phyloP scores from a whole-genome alignment of 2,113 vertebrate genomes.

The Antechinus flavipes region DNA sequence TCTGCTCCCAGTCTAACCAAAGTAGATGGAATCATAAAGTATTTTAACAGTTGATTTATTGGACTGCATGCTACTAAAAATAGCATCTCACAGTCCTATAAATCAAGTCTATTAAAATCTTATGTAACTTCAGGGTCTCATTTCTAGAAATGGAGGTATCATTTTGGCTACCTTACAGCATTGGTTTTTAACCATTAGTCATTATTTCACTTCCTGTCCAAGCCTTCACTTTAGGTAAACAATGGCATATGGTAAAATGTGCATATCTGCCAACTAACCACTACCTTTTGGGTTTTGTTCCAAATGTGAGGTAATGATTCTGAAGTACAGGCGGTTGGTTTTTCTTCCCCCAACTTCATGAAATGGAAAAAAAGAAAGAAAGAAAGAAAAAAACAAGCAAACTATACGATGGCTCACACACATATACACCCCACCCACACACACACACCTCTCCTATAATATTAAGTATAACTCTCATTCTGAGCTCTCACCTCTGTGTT shows the following conservation, averaged over 20 bases:
- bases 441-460: slow-evolving; percentile 16
- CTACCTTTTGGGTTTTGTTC: slow-evolving; percentile 71
- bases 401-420: neutral
- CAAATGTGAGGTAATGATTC: slow-evolving; percentile 77
- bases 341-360: slow-evolving; percentile 37
- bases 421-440: no score
- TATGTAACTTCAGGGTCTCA: slow-evolving; percentile 59
- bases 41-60: slow-evolving; percentile 50
- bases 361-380: slow-evolving; percentile 11
- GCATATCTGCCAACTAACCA: slow-evolving; percentile 73
- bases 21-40: slow-evolving; percentile 47
- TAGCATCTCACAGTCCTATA: slow-evolving; percentile 44
- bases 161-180: slow-evolving; percentile 71
- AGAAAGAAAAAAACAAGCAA: neutral
- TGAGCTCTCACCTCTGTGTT: slow-evolving; percentile 32
- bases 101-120: slow-evolving; percentile 64
- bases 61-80: slow-evolving; percentile 49
- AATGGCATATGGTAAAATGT: slow-evolving; percentile 78
- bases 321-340: slow-evolving; percentile 59
- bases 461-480: slow-evolving; percentile 27
- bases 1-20: slow-evolving; percentile 36
- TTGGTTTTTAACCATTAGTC: slow-evolving; percentile 58
- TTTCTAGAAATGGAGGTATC: slow-evolving; percentile 65
- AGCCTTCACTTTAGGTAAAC: slow-evolving; percentile 75
- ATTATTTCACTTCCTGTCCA: slow-evolving; percentile 73